phyloP scores from a whole-genome alignment of 1,140 invertebrate species.

The Nomia melanderi region DNA sequence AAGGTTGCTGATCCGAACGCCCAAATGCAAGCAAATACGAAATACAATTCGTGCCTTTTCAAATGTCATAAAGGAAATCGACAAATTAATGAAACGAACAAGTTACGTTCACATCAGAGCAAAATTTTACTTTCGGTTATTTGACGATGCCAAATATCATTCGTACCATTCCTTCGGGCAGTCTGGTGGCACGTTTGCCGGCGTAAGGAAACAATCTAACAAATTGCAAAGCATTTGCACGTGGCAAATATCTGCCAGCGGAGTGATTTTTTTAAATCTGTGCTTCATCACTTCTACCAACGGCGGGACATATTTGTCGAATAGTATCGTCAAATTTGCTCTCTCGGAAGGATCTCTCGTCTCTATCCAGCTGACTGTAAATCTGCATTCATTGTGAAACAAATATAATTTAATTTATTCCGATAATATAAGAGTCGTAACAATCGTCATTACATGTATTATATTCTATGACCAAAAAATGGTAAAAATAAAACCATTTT shows the following conservation, averaged over 20 bases:
- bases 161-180: slow-evolving; percentile 92
- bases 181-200: slow-evolving; percentile 90
- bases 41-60: slow-evolving; percentile 92
- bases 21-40: slow-evolving; percentile 95
- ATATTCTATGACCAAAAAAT: too few relatives aligned
- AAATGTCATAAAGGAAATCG: neutral
- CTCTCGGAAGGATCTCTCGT: slow-evolving; percentile 87
- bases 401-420: neutral
- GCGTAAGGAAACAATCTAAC: slow-evolving; percentile 92
- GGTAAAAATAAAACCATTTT: too few relatives aligned
- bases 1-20: slow-evolving; percentile 95
- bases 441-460: too few relatives aligned
- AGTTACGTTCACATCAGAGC: neutral
- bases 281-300: slow-evolving; percentile 88
- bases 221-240: slow-evolving; percentile 95
- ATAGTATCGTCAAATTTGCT: slow-evolving; percentile 91
- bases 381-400: slow-evolving; percentile 78
- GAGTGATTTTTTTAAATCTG: slow-evolving; percentile 95
- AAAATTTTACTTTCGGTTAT: neutral
- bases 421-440: too few relatives aligned
- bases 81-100: neutral
- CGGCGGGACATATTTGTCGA: slow-evolving; percentile 97
- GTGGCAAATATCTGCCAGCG: slow-evolving; percentile 94
- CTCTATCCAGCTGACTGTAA: slow-evolving; percentile 96
- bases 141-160: neutral